Evolutionary conservation across 2,888 invertebrate species (phyloP), one percentile per base, ranked within the genome.

Genomic region (Steromphala cineraria): DNA sequence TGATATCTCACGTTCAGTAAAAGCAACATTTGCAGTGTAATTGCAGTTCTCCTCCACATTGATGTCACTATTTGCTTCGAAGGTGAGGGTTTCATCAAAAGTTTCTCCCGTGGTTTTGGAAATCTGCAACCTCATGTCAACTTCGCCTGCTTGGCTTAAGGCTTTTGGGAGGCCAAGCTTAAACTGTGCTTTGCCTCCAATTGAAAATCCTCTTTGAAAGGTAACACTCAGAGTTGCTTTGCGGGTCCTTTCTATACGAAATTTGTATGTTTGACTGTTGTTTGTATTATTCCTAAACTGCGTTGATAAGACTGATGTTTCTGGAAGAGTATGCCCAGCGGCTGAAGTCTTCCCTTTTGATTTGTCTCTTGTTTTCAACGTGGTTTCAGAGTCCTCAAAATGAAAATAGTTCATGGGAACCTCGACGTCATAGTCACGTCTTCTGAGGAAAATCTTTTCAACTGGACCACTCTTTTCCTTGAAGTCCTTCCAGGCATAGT

Each of bases 321-420:
- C 75, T 21, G 75, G 75, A 52, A 75, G 40, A 8, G 75, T 24
- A 13, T 75, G 40, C 2, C 52, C 52, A 21, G 24, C 75, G 15
- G 40, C 52, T 52, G 52, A 19, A 1, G 46, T 46, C 21, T 52
- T 40, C 0, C 52, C 1, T 75, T 52, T 75, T 46, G 52, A 0
- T 40, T 40, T 40, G 19, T 75, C 24, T 5, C 36, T 75, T 46
- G 75, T 36, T 71, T 71, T 71, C n/a, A 71, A 24, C 7, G 21
- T 24, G 15, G 62, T 52, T 0, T 79, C 71, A 15, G 62, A 24
- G 55, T 79, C 79, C 21, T 85, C 85, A 31, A 83, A 82, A 36
- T 82, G 83, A 40, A 83, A 85, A 40, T 77, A 85, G 81, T 85
- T 83, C 81, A 83, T 82, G 7, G 85, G 85, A 13, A 85, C 85